Base-by-base conservation (phyloP, 2,113 vertebrate genomes). In the Sinocyclocheilus anophthalmus region DNA sequence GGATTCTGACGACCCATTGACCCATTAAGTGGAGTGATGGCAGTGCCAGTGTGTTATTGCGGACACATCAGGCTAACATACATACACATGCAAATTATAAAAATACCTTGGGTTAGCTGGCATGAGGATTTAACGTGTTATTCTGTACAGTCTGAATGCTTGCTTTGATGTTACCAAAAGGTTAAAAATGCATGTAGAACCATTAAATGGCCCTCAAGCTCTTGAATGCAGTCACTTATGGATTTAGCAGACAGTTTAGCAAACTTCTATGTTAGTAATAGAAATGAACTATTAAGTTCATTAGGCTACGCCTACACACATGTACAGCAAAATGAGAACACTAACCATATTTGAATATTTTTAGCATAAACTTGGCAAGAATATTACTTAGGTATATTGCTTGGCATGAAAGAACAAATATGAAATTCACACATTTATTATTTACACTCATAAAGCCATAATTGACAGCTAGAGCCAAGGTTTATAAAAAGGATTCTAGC, bases 11-110 rank as follows among this genome's bases (percentile, higher is more conserved):
- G 81, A 83, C 86, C 84, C 76, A 84, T 76, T 89, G 88, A 88
- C 88, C 85, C 88, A 89, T 89, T 86, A 88, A 88, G 84, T 84
- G 86, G 84, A 90, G 81, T 86, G 87, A 86, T 90, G 84, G 81
- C 84, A 84, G 87, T 85, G 86, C 84, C 81, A 84, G 81, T 83
- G 87, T 88, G 88, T 89, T 80, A 76, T 84, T 89, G 55, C 48
- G 69, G 85, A 87, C 79, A 89, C 45, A 82, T 81, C 80, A 80
- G 57, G 14, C 7, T 42, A 16, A 24, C 9, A 26, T 9, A 26
- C 16, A 75, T 20, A 42, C 33, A 24, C 33, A 70, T n/a, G 14
- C 42, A 30, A 30, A 76, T 26, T 11, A 65, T 26, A 18, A 48
- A 26, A 65, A 65, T 48, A 81, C 5, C 59, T 26, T 11, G 12